These are phyloP conservation scores for Siniperca scherzeri DNA, from an alignment of 2,797 vertebrate species.

Conservation along the genomic window DNA sequence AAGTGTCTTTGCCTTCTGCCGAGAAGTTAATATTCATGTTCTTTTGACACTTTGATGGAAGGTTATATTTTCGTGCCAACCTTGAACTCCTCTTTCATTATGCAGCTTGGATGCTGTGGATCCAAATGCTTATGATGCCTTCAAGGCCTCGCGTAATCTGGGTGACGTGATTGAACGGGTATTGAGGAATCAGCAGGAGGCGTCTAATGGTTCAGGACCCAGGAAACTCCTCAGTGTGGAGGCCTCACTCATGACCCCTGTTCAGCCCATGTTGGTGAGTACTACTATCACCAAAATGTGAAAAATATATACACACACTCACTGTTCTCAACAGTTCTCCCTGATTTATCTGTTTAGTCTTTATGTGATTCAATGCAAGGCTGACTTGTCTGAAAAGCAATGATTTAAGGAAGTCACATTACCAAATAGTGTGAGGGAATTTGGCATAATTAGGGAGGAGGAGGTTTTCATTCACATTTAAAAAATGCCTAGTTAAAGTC, in stretches of 20 bases:
- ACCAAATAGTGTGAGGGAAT: neutral
- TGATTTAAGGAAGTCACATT: neutral
- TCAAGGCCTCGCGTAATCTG: conserved; percentile 97
- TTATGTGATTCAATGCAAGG: too few species aligned
- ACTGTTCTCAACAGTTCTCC: neutral
- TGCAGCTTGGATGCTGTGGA: conserved; percentile 94
- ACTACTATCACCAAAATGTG: neutral
- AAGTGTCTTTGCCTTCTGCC: conserved; percentile 74
- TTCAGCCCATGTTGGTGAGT: conserved; percentile 97
- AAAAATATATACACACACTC: too few species aligned
- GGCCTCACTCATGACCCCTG: conserved; percentile 96
- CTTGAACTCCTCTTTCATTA: neutral
- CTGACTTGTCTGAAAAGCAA: neutral
- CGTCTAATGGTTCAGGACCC: conserved; percentile 87
- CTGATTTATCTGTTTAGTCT: neutral
- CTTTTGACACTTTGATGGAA: neutral
- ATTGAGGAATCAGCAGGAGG: conserved; percentile 92
- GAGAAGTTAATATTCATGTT: neutral
- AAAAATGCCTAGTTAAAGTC: neutral
- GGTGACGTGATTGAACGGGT: conserved; percentile 95
- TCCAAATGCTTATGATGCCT: conserved; percentile 97
- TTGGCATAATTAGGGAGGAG: too few species aligned
- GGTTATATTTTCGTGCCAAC: neutral
- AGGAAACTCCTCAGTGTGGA: conserved; percentile 91
- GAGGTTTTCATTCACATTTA: neutral